These are phyloP conservation scores for Ophiodon elongatus DNA, from an alignment of 2,113 vertebrate species.

Conservation along the genomic window DNA sequence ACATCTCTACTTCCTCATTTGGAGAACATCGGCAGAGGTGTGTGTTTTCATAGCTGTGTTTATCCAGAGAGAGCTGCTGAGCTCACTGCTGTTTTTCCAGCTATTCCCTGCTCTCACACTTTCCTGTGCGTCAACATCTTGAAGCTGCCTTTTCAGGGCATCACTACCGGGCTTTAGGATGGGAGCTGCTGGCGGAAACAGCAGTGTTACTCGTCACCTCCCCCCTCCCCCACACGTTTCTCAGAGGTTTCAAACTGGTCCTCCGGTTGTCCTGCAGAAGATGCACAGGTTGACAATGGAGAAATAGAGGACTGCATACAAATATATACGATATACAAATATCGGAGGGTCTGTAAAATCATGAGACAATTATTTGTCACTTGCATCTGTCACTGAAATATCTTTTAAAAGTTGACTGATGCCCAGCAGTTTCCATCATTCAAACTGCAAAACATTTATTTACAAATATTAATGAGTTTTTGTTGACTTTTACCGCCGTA, in stretches of 20 bases:
- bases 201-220: constrained; percentile 16
- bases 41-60: constrained; percentile 25
- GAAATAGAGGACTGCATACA: too few relatives aligned
- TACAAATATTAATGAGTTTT: too few relatives aligned
- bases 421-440: too few relatives aligned
- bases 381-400: too few relatives aligned
- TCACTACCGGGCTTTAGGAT: constrained; percentile 17
- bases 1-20: neutral
- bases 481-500: too few relatives aligned
- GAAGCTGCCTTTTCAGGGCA: constrained; percentile 25
- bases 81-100: neutral
- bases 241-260: constrained; percentile 6
- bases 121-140: constrained; percentile 26
- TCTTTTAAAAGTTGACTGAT: too few relatives aligned
- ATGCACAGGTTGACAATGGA: neutral
- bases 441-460: too few relatives aligned
- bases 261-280: neutral
- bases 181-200: constrained; percentile 25
- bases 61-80: constrained; percentile 6
- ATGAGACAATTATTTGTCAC: too few relatives aligned
- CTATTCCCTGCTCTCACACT: constrained; percentile 24
- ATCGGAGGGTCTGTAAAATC: too few relatives aligned
- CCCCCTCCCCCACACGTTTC: constrained; percentile 9
- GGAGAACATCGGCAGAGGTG: constrained; percentile 5
- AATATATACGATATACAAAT: too few relatives aligned